Evolutionary conservation across 2,113 vertebrate species (phyloP).

Genomic region (Gulo gulo): DNA sequence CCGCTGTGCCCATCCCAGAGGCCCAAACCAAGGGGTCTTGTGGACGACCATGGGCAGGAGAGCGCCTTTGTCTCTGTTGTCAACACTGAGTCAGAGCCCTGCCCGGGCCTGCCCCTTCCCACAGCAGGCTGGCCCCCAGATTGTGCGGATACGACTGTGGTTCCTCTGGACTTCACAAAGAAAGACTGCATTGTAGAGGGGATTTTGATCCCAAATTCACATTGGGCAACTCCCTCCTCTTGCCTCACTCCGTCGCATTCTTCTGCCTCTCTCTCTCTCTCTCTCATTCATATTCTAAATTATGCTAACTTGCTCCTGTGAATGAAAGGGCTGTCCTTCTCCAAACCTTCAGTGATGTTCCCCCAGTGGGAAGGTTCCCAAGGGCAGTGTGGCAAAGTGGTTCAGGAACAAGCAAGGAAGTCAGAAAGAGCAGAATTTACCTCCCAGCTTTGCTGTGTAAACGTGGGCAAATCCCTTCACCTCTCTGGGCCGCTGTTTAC

Average conservation of each 20-base stretch:
- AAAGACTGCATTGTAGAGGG: conserved; percentile 52
- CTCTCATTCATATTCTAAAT: neutral
- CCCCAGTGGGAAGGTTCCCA: neutral
- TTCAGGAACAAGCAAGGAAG: too few species aligned
- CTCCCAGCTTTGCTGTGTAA: neutral
- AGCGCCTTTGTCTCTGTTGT: neutral
- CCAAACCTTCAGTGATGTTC: neutral
- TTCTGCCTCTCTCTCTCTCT: neutral
- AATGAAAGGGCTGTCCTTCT: conserved; percentile 31
- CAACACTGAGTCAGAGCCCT: neutral
- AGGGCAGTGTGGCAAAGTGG: neutral
- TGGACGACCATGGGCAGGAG: accelerated
- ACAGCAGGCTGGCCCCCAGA: neutral
- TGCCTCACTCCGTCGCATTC: neutral
- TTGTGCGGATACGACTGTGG: neutral
- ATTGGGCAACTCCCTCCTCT: neutral
- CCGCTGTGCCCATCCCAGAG: neutral
- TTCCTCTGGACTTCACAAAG: neutral
- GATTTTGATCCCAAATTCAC: conserved; percentile 1
- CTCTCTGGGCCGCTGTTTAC: neutral
- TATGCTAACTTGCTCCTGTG: neutral
- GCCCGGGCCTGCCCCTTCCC: conserved; percentile 1
- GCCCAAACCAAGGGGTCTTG: neutral
- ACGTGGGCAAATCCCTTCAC: neutral
- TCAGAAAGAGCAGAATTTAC: neutral